Percentiles rank a stretch among this genome's conserved stretches.
phyloP scores from a whole-genome alignment of 2,888 invertebrate genomes.

The Ectemnius lituratus region DNA sequence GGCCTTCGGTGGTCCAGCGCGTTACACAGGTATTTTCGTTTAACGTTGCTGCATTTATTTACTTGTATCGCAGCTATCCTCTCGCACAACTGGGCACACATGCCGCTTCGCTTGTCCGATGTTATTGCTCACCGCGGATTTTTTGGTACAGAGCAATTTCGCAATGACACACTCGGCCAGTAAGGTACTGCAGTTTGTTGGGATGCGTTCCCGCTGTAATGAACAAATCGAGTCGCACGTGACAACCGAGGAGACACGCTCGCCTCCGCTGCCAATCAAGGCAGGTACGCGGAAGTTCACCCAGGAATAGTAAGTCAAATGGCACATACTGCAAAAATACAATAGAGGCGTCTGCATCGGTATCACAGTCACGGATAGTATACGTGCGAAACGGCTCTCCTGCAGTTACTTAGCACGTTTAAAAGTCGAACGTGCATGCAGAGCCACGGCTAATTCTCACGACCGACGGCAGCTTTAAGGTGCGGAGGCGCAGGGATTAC shows the following conservation, averaged over 20 bases:
- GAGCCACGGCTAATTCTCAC: slow-evolving; percentile 48
- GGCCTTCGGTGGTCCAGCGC: slow-evolving; percentile 18
- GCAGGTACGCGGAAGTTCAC: slow-evolving; percentile 75
- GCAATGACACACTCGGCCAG: no score
- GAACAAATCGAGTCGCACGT: slow-evolving; percentile 37
- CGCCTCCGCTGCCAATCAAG: slow-evolving; percentile 63
- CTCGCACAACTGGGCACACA: neutral
- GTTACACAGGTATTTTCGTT: slow-evolving; percentile 38
- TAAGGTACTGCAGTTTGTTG: neutral
- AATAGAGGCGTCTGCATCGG: slow-evolving; percentile 62
- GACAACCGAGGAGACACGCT: slow-evolving; percentile 37
- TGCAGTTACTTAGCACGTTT: slow-evolving; percentile 39
- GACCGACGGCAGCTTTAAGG: slow-evolving; percentile 5
- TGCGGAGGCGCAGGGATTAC: neutral
- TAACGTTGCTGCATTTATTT: slow-evolving; percentile 46
- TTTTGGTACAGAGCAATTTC: no score
- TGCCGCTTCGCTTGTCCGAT: neutral
- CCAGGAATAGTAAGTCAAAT: slow-evolving; percentile 72
- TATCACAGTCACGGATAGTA: slow-evolving; percentile 71
- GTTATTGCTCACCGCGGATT: no score
- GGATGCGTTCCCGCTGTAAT: slow-evolving; percentile 12
- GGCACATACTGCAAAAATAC: slow-evolving; percentile 58
- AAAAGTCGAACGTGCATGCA: slow-evolving; percentile 38
- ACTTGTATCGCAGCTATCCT: slow-evolving; percentile 45
- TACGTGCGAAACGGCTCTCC: slow-evolving; percentile 73